Evolutionary conservation across 2,113 vertebrate species (phyloP), one percentile per base, ranked within the genome.

Genomic region (Ciconia boyciana): DNA sequence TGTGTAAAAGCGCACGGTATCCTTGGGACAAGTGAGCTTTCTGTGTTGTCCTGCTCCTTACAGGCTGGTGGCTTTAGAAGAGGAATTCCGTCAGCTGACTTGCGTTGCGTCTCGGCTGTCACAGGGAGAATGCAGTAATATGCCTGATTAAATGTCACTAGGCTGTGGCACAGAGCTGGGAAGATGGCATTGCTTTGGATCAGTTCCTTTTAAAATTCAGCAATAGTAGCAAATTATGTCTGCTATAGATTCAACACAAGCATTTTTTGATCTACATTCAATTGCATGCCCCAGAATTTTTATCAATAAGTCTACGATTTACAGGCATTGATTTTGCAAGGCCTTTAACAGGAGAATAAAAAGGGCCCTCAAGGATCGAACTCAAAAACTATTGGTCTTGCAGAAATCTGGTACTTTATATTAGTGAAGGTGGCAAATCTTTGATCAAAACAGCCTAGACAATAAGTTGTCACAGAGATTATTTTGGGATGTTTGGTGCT

Each of bases 301-400:
- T 98, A 97, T 98, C 98, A 98, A 97, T 98, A 98, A 96, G 93
- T 97, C 97, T 97, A 93, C 89, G 36, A 97, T 97, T 97, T 97
- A 97, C 97, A 96, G 94, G 60, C 96, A 98, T 97, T 97, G 97
- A 98, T 98, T 97, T 96, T 90, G 93, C 91, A 85, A 83, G 70
- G 93, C 87, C 92, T 97, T 97, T 97, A 98, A 95, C 90, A 94
- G 86, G 96, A 95, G 72, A 96, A 94, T 95, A 90, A 90, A 97
- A 96, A 96, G 95, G 52, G 81, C 90, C 93, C 78, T 97, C 91
- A 94, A 97, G 97, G 93, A 98, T 95, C 93, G 92, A 97, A 97
- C 68, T 54, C 12, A 2, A 96, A 97, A 96, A 97, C 97, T 95
- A 97, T 78, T 94, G 96, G 96, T 98, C 97, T 91, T 97, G 95